A percentile compares a stretch with the other conserved stretches of the same genome.
Conservation (phyloP, 2,888 invertebrate species). For the Hesperia comma region DNA sequence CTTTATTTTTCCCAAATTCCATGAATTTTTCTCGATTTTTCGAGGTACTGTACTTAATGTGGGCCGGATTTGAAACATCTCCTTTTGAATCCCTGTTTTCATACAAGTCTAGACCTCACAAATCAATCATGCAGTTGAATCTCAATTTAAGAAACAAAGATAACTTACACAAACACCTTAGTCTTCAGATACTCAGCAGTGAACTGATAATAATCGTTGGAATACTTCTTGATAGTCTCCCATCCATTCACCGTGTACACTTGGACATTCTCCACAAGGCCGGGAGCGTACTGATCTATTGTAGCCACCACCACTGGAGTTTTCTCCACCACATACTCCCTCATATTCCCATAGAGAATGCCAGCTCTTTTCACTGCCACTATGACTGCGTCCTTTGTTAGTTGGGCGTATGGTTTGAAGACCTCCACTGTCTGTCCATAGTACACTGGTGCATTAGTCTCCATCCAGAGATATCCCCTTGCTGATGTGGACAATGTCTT, state of each 20-base stretch:
- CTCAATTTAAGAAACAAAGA: background rate
- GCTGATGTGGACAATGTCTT: conserved; percentile 84
- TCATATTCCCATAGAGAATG: conserved; percentile 75
- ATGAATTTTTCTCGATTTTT: too few species aligned
- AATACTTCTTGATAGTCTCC: conserved; percentile 73
- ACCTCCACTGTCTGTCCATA: conserved; percentile 81
- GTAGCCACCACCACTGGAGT: conserved; percentile 70
- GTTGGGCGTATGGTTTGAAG: conserved; percentile 85
- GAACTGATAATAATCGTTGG: conserved; percentile 78
- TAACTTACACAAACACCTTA: conserved; percentile 91
- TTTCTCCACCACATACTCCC: conserved; percentile 79
- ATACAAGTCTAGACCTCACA: too few species aligned
- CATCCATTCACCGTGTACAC: conserved; percentile 73
- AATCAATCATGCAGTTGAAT: too few species aligned
- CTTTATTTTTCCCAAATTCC: too few species aligned
- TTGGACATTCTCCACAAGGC: conserved; percentile 86
- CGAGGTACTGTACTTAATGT: too few species aligned
- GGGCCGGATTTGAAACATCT: too few species aligned
- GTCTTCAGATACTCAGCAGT: conserved; percentile 86
- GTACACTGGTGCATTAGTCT: conserved; percentile 87
- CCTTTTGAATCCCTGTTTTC: too few species aligned
- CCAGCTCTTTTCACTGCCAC: conserved; percentile 80
- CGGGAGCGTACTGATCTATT: conserved; percentile 89
- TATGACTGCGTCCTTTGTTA: conserved; percentile 83
- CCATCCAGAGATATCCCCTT: conserved; percentile 86